A percentile compares a stretch with the other conserved stretches of the same genome.
These are phyloP conservation scores for Hydropsyche betteni DNA, from an alignment of 2,888 invertebrate species.

Conservation along the genomic window DNA sequence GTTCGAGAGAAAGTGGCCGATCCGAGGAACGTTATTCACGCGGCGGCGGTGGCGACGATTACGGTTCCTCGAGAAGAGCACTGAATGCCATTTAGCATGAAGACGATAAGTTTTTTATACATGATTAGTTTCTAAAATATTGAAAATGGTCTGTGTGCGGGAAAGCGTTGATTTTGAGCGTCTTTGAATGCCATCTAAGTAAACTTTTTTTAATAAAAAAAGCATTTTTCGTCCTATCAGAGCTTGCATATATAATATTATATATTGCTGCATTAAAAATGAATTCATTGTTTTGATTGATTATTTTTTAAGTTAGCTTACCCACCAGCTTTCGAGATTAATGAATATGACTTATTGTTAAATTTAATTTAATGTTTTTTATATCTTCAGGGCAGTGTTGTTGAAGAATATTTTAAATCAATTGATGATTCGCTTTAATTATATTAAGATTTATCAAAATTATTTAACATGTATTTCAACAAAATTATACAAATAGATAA, in stretches of 20 bases:
- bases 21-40: constrained; percentile 62
- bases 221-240: too few species aligned
- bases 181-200: too few species aligned
- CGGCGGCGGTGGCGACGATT: constrained; percentile 63
- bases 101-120: constrained; percentile 28
- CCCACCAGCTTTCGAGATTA: too few species aligned
- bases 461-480: background rate
- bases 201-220: too few species aligned
- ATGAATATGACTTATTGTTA: too few species aligned
- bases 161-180: too few species aligned
- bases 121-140: constrained; percentile 16
- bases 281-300: background rate
- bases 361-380: background rate
- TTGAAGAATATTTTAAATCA: background rate
- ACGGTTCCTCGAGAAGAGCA: constrained; percentile 73
- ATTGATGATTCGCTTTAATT: background rate
- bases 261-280: background rate
- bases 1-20: constrained; percentile 58
- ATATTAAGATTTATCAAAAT: background rate
- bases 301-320: too few species aligned
- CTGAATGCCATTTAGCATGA: constrained; percentile 77
- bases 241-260: background rate
- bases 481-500: background rate
- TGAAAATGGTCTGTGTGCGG: too few species aligned
- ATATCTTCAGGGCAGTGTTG: background rate